These are phyloP conservation scores for Burhinus bistriatus DNA, from an alignment of 2,113 vertebrate genomes.

Conservation along the genomic window DNA sequence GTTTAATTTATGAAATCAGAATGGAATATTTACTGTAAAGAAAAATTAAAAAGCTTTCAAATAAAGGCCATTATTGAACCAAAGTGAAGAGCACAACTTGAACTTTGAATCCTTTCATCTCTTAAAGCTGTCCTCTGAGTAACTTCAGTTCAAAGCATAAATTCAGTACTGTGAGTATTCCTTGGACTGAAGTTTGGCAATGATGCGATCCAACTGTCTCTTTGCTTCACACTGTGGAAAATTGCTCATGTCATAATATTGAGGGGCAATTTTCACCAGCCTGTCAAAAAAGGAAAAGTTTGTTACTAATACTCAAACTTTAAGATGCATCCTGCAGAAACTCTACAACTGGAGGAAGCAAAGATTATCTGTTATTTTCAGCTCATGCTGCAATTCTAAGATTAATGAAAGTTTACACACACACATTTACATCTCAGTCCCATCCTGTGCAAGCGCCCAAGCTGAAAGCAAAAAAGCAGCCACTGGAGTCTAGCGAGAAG, in stretches of 20 bases:
- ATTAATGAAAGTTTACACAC: not conserved
- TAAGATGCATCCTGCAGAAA: not conserved
- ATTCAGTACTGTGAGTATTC: slow-evolving; percentile 94
- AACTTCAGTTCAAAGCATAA: slow-evolving; percentile 75
- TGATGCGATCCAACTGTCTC: slow-evolving; percentile 95
- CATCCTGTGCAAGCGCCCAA: not conserved
- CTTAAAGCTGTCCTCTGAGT: slow-evolving; percentile 80
- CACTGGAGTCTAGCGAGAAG: fast-evolving
- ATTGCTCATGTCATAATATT: slow-evolving; percentile 98
- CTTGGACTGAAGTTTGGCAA: slow-evolving; percentile 95
- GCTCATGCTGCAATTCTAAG: not conserved
- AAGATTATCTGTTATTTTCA: not conserved
- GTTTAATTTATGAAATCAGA: slow-evolving; percentile 90
- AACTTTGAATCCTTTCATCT: slow-evolving; percentile 77
- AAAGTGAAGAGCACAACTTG: slow-evolving; percentile 83
- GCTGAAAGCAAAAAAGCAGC: fast-evolving
- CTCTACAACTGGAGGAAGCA: not conserved
- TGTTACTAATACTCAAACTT: slow-evolving; percentile 46
- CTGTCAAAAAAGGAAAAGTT: slow-evolving; percentile 75
- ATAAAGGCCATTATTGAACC: slow-evolving; percentile 85
- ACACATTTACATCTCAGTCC: too few species aligned
- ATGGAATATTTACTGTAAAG: slow-evolving; percentile 87
- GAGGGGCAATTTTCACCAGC: slow-evolving; percentile 95
- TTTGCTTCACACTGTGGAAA: slow-evolving; percentile 98
- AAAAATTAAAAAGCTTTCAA: slow-evolving; percentile 90